These are phyloP conservation scores for Eugnorisma glareosa DNA, from an alignment of 2,888 invertebrate species.

Conservation along the genomic window DNA sequence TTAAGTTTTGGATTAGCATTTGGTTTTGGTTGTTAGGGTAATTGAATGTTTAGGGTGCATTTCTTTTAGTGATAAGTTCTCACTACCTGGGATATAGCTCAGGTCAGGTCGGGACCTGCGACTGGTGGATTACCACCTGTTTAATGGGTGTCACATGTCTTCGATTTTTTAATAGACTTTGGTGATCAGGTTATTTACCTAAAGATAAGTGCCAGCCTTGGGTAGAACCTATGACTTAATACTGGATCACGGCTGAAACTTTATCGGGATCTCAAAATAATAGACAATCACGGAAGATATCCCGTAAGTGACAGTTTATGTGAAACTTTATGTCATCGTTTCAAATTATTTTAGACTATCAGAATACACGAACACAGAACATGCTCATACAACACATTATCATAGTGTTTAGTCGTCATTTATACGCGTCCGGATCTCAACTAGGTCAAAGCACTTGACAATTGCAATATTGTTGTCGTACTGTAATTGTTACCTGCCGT, in stretches of 20 bases:
- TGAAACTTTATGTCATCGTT: too few relatives aligned
- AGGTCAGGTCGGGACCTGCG: background rate
- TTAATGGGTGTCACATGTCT: background rate
- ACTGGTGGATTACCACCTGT: background rate
- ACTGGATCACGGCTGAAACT: too few relatives aligned
- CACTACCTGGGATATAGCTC: background rate
- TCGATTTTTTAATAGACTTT: too few relatives aligned
- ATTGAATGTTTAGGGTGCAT: slow-evolving; percentile 31
- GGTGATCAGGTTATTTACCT: too few relatives aligned
- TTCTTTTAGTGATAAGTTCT: background rate
- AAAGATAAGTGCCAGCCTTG: background rate
- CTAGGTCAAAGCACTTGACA: slow-evolving; percentile 16
- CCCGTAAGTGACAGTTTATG: too few relatives aligned
- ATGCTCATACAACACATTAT: background rate
- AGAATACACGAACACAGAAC: background rate
- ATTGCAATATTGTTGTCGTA: slow-evolving; percentile 5
- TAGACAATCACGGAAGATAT: too few relatives aligned
- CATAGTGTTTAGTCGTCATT: background rate
- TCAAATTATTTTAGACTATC: background rate
- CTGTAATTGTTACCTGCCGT: background rate
- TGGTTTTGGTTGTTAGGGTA: slow-evolving; percentile 53
- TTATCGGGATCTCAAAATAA: too few relatives aligned
- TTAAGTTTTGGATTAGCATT: slow-evolving; percentile 63
- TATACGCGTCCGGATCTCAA: slow-evolving; percentile 12
- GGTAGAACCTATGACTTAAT: background rate